These are phyloP conservation scores for Metallyticus violacea DNA, from an alignment of 2,888 invertebrate species.

Conservation along the genomic window DNA sequence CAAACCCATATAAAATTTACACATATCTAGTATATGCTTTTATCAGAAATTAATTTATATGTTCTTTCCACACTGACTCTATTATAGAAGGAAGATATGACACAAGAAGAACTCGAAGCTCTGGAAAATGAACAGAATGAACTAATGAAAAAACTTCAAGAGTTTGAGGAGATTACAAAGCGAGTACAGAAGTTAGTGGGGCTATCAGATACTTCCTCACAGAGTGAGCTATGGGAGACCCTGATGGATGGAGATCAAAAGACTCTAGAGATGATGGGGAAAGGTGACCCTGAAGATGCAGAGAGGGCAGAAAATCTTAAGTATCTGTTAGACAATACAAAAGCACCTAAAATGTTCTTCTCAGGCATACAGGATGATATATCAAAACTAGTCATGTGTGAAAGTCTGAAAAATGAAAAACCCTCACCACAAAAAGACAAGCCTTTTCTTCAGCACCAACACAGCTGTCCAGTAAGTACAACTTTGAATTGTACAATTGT, in stretches of 20 bases:
- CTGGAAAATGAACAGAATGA: constrained; percentile 57
- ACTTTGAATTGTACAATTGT: no score
- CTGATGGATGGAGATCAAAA: not conserved
- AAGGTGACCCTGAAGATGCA: constrained; percentile 28
- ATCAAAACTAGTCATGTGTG: constrained; percentile 55
- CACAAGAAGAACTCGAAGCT: constrained; percentile 55
- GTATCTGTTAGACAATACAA: constrained; percentile 14
- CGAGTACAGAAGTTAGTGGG: constrained; percentile 56
- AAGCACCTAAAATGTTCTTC: constrained; percentile 50
- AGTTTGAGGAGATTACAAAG: constrained; percentile 60
- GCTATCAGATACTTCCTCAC: constrained; percentile 34
- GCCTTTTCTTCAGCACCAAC: not conserved
- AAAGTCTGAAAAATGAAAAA: constrained; percentile 34
- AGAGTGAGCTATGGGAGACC: not conserved
- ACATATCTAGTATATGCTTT: no score
- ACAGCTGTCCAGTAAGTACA: not conserved
- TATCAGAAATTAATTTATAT: no score
- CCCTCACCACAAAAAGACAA: not conserved
- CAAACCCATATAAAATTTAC: no score
- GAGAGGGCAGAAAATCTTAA: constrained; percentile 12
- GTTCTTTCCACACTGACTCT: no score
- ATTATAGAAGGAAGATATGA: constrained; percentile 55
- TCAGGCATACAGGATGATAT: constrained; percentile 53
- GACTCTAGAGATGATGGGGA: not conserved
- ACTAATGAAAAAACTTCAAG: constrained; percentile 57